phyloP scores from a whole-genome alignment of 2,888 invertebrate genomes.

The Drosophila mimica region DNA sequence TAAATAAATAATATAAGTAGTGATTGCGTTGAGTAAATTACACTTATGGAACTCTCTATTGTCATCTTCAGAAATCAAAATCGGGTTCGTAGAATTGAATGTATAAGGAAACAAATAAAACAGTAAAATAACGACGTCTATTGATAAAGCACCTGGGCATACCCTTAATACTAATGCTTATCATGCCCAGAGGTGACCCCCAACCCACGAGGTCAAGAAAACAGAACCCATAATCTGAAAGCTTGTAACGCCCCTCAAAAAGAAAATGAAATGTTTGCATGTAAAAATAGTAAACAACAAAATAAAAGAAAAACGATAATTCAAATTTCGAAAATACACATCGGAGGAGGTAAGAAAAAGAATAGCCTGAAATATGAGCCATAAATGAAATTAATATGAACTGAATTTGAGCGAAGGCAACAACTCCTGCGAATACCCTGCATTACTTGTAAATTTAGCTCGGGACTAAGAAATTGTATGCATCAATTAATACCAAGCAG shows the following conservation, averaged over 20 bases:
- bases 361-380: slow-evolving; percentile 38
- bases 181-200: slow-evolving; percentile 24
- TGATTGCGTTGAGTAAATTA: slow-evolving; percentile 12
- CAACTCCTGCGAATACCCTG: slow-evolving; percentile 27
- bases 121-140: slow-evolving; percentile 15
- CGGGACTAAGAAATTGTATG: not conserved
- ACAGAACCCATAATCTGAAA: slow-evolving; percentile 59
- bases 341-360: not conserved
- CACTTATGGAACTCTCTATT: slow-evolving; percentile 12
- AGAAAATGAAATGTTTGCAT: slow-evolving; percentile 54
- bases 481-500: not conserved
- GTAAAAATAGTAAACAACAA: slow-evolving; percentile 29
- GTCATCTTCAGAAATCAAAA: slow-evolving; percentile 20
- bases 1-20: slow-evolving; percentile 29
- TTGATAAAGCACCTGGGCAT: slow-evolving; percentile 55
- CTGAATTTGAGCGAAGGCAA: slow-evolving; percentile 26
- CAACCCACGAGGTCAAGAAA: slow-evolving; percentile 52
- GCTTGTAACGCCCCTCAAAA: slow-evolving; percentile 44
- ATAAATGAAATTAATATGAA: slow-evolving; percentile 42
- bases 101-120: slow-evolving; percentile 50
- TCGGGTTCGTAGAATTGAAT: slow-evolving; percentile 38
- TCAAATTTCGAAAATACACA: slow-evolving; percentile 63
- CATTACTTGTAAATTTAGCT: not conserved
- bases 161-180: slow-evolving; percentile 43
- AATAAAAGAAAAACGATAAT: slow-evolving; percentile 52